Base-by-base conservation (phyloP, 1,140 invertebrate genomes). In the Drosophila neocordata region DNA sequence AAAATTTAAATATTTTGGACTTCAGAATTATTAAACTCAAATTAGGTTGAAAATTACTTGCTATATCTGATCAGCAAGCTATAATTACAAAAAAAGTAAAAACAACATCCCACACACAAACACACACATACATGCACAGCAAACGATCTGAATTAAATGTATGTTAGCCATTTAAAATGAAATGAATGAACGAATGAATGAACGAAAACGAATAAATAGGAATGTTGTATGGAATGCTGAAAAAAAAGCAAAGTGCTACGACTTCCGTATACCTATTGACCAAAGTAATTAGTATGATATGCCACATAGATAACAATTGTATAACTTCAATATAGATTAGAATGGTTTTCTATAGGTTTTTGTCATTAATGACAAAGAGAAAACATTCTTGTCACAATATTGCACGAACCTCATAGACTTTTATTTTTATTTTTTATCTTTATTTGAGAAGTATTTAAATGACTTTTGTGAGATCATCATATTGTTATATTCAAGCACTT, bases 391-490 rank as follows among this genome's bases (percentile, higher is more conserved):
- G 4, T 31, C 27, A 31, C 9, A 12, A 35, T 35, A 35, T 9
- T 1, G 34, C 34, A 35, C 13, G 41, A 44, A 44, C 1, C 41
- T 48, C 15, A 48, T 20, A 48, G 41, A 48, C 41, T 18, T 48
- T 48, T 31, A 31, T 41, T 41, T 41, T 4, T 44, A 11, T 41
- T 41, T 4, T 44, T 6, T 12, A 35, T 18, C 41, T 8, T 15
- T 15, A 13, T 15, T 44, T 44, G 41, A 48, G 15, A 15, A 70
- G 65, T 59, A 37, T 31, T 51, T 6, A 35, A 61, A 22, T 48
- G 37, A 24, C 59, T 37, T 56, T 56, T 37, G 31, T 73, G 71
- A 73, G 71, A 73, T 73, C 71, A 73, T 73, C 71, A 18, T 12
- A 27, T n/a, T 51, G 0, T 11, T 37, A 22, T 44, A 18, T 20